Evolutionary conservation across 2,888 invertebrate genomes (phyloP).

Genomic region (Nematopogon swammerdamellus): DNA sequence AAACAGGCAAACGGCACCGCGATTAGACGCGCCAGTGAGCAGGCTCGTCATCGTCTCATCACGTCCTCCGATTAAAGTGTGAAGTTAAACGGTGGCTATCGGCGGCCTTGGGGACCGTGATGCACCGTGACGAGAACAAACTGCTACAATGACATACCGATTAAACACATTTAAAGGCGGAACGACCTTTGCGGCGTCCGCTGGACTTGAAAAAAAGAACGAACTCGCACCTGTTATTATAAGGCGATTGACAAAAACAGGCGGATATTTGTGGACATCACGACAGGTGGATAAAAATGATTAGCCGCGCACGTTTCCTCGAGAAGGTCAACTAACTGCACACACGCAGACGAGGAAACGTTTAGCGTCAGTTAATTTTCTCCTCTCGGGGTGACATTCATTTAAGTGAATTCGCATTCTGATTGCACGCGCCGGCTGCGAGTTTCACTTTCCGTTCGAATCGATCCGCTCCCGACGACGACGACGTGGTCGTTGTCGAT

Average conservation of each 20-base stretch:
- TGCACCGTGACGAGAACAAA: background rate
- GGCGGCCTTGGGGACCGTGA: background rate
- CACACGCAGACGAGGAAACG: too few species aligned
- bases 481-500: too few species aligned
- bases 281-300: too few species aligned
- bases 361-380: too few species aligned
- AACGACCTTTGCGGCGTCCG: background rate
- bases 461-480: background rate
- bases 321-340: too few species aligned
- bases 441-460: background rate
- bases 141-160: background rate
- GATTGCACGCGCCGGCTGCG: background rate
- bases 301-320: too few species aligned
- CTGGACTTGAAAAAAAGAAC: background rate
- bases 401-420: background rate
- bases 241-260: background rate
- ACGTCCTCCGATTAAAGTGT: too few species aligned
- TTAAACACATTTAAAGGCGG: background rate
- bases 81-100: background rate
- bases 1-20: too few species aligned
- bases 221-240: background rate
- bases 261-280: too few species aligned
- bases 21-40: too few species aligned
- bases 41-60: too few species aligned
- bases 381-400: background rate